Evolutionary conservation across 92 coral and sea anemone species (phyloP), one percentile per base, ranked within the genome.

Genomic region (Epizoanthus ramosus): DNA sequence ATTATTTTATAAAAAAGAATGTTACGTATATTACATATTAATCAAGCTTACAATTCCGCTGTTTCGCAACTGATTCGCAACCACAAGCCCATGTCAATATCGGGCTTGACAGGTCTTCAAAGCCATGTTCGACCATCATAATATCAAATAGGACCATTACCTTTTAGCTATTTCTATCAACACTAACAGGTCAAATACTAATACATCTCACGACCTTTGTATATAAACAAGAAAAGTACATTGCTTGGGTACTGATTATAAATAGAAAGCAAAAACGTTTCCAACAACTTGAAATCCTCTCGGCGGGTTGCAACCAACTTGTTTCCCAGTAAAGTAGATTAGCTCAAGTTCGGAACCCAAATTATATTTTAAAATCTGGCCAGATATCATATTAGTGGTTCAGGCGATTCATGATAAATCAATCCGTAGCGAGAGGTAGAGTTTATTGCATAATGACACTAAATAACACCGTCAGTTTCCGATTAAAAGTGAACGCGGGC

Each of bases 271-370:
- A 33, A 50, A 31, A 39, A 21, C 8, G 5, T 60, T 75, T 54
- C 13, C 18, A 43, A 28, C 0, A 75, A 76, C 37, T 59, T 60
- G 63, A 54, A 60, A 35, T 76, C 19, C 22, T 56, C 25, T 17
- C 81, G 16, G 57, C 70, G 64, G 35, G 70, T 35, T 18, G 70
- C 19, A 60, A 23, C 41, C 79, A 41, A 5, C 57, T 74, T 74
- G 70, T 37, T 25, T 63, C 45, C 41, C 15, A 6, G 82, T 5
- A 59, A 63, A 77, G 82, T 69, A 70, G 82, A 61, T 77, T 77
- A 77, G 21, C 57, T 21, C 57, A 31, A 77, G 82, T 59, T 77
- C 69, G 28, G 33, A 37, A 61, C 50, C 82, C 5, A 77, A 77
- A 39, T 18, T 33, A 41, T 21, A 47, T 59, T 43, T 50, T 50